Base-by-base conservation (phyloP, 2,797 vertebrate genomes). In the Megalops cyprinoides region DNA sequence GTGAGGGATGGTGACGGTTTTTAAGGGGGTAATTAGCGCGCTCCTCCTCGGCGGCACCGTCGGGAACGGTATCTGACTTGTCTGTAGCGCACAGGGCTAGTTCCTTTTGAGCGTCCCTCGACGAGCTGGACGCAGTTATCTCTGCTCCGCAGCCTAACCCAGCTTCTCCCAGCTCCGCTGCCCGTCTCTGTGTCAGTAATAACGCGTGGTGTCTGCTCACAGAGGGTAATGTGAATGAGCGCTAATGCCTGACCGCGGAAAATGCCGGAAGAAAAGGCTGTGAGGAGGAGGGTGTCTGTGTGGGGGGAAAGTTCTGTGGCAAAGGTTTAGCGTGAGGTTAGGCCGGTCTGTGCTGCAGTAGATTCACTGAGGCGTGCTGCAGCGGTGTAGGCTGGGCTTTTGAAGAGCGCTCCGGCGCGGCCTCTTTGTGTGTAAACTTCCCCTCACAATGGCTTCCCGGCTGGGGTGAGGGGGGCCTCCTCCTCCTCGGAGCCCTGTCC, bases 21-120 rank as follows among this genome's bases (percentile, higher is more conserved):
- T 65, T 79, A 51, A 79, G 65, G 34, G 73, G 62, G 28, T 71
- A 73, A 79, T 71, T 79, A 71, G 42, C 23, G 31, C 0, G 12
- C 20, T 23, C 20, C 48, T 71, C 28, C 49, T 67, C 62, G 37
- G 12, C 46, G 9, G n/a, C n/a, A 49, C 56, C 31, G n/a, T 4
- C 42, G 42, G 55, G 42, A 62, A 77, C 37, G 37, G 53, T 56
- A 42, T 53, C 37, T 56, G 37, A 4, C 49, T n/a, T 28, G 51
- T 42, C 75, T n/a, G 49, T 34, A 18, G 20, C 53, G 39, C 55
- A 39, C 51, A 3, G 25, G 37, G 28, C 6, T 71, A 46, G 28
- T 49, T 74, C 71, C 49, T 76, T 25, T 15, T 28, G 28, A n/a
- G 74, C 25, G 8, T 31, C 74, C 51, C 14, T 34, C 10, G n/a